A percentile compares a stretch with the other conserved stretches of the same genome.
phyloP scores from a whole-genome alignment of 30 jellyfish, hydroid and myxozoan genomes.

The Aurelia aurita region DNA sequence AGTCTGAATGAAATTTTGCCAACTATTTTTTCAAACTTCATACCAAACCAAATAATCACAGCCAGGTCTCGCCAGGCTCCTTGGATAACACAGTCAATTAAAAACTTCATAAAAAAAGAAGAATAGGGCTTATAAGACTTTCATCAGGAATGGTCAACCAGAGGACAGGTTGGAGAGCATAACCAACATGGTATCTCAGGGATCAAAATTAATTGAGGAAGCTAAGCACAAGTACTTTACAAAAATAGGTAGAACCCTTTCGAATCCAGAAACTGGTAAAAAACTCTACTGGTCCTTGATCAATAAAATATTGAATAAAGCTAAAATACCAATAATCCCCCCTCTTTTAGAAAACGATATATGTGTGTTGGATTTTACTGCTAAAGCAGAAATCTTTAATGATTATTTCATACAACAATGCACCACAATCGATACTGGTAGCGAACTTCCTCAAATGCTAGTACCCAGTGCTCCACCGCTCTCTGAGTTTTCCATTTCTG shows the following conservation, averaged over 20 bases:
- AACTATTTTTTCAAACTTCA: constrained; percentile 49
- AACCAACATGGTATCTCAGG: constrained; percentile 13
- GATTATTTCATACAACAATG: constrained; percentile 34
- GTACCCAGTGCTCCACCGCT: constrained; percentile 19
- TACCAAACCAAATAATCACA: constrained; percentile 41
- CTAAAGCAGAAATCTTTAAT: no score
- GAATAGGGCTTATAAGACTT: constrained; percentile 35
- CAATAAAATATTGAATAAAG: constrained; percentile 25
- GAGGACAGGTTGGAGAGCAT: constrained; percentile 36
- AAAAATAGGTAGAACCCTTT: constrained; percentile 29
- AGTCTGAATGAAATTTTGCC: constrained; percentile 29
- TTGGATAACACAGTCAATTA: constrained; percentile 63
- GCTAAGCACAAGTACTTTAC: constrained; percentile 35
- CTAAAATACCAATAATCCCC: constrained; percentile 43
- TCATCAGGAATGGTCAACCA: constrained; percentile 50
- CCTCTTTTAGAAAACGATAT: constrained; percentile 30
- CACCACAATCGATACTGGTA: constrained; percentile 37
- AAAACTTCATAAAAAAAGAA: constrained; percentile 35
- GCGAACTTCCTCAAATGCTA: not conserved
- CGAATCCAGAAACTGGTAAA: constrained; percentile 29
- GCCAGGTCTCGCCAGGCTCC: no score
- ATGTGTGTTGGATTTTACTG: constrained; percentile 26
- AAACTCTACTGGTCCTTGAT: constrained; percentile 51
- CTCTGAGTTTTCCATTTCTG: not conserved
- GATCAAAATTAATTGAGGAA: constrained; percentile 27